Percentiles rank a stretch among this genome's conserved stretches.
Evolutionary conservation across 1,140 invertebrate species (phyloP).

Genomic region (Armadillidium nasatum): DNA sequence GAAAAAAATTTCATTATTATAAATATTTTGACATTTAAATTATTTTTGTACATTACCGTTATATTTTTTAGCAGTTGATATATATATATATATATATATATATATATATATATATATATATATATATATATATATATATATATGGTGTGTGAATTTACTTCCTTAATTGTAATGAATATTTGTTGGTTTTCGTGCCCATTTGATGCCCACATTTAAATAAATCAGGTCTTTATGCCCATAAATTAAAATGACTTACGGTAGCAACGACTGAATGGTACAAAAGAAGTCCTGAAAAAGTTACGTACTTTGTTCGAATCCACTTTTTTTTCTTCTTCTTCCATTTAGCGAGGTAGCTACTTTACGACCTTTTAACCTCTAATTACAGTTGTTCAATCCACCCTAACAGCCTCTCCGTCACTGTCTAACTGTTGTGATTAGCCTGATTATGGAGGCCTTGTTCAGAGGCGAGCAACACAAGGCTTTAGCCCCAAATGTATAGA

Average conservation of each 20-base stretch:
- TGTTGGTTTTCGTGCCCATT: too few relatives aligned
- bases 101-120: too few relatives aligned
- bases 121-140: too few relatives aligned
- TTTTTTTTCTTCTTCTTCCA: background rate
- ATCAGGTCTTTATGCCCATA: too few relatives aligned
- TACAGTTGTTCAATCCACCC: background rate
- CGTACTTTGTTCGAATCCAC: background rate
- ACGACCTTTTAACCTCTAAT: slow-evolving; percentile 9
- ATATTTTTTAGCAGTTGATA: too few relatives aligned
- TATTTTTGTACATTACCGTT: too few relatives aligned
- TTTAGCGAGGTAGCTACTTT: background rate
- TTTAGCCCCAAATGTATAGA: background rate
- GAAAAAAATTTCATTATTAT: too few relatives aligned
- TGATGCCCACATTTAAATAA: too few relatives aligned
- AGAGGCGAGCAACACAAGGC: background rate
- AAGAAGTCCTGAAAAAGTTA: background rate
- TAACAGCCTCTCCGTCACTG: background rate
- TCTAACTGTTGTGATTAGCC: background rate
- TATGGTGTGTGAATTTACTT: too few relatives aligned
- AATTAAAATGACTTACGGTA: background rate
- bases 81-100: too few relatives aligned
- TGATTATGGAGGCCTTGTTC: background rate
- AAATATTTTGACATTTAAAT: too few relatives aligned
- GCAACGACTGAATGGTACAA: background rate
- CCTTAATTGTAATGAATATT: too few relatives aligned